Evolutionary conservation across 2,113 vertebrate species (phyloP), one percentile per base, ranked within the genome.

Genomic region (Passerina amoena): DNA sequence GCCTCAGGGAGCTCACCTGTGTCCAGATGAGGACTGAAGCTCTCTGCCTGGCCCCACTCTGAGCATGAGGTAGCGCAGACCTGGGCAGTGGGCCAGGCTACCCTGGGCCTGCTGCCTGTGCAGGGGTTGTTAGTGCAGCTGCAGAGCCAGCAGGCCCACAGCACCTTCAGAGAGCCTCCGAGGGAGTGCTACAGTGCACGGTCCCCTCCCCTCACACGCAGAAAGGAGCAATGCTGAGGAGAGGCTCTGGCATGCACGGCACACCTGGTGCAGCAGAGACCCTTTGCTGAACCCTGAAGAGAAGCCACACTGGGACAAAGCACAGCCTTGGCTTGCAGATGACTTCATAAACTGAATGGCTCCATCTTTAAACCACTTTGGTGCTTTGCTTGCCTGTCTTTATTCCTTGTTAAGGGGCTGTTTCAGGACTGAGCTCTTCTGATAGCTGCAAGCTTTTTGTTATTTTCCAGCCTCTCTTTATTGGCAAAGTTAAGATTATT

Each of bases 401-500:
- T 48, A 18, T 47, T 80, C 82, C 68, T 72, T 3, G 0, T 50
- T 47, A 48, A 77, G 37, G 80, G 59, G 35, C 92, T 86, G 35
- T 83, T 85, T 65, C 56, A 71, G 57, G 57, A 25, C 60, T 66
- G 35, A 3, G 6, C 27, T 88, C 14, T 38, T 83, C 50, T 64
- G 47, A 78, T 53, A 66, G 64, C 79, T 93, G 51, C 59, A 90
- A 86, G 59, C 18, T 59, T 83, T 92, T 63, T 64, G 64, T 80
- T 90, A 37, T 92, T 96, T 92, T 81, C 76, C 80, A 92, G 91
- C 37, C 35, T 82, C 70, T 88, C 38, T 68, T 77, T 88, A 70
- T 47, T 54, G 60, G 38, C 65, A 65, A 92, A 78, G 56, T 80
- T 69, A 70, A 48, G 79, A 6, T 82, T 92, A 57, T 27, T 94